Evolutionary conservation across 2,113 vertebrate species (phyloP).

Genomic region (Athene cunicularia): DNA sequence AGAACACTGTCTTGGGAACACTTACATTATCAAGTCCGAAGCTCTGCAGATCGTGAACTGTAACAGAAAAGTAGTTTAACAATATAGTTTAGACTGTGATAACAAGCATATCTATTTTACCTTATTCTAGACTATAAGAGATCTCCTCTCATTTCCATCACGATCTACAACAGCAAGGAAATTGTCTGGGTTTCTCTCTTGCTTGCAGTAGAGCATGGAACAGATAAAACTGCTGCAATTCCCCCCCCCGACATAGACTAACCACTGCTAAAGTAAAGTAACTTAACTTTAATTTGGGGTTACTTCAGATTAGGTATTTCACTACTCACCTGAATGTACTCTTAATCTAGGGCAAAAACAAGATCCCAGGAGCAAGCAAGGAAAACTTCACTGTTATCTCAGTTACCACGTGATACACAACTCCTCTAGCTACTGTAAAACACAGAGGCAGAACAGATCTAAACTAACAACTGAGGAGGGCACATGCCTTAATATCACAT

Average conservation of each 20-base stretch:
- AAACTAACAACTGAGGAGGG: neutral
- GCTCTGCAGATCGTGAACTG: constrained; percentile 97
- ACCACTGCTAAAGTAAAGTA: neutral
- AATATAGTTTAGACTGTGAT: neutral
- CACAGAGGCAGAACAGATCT: neutral
- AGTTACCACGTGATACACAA: neutral
- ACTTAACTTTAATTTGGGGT: neutral
- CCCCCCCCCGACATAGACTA: neutral
- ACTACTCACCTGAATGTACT: neutral
- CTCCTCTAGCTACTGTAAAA: neutral
- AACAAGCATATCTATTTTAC: neutral
- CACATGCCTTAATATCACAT: neutral
- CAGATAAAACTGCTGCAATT: neutral
- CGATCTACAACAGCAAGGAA: neutral
- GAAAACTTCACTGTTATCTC: neutral
- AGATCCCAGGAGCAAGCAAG: neutral
- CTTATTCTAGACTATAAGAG: neutral
- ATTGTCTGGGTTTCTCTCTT: neutral
- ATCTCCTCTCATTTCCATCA: neutral
- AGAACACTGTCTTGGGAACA: neutral
- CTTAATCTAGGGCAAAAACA: neutral
- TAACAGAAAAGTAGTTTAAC: constrained; percentile 59
- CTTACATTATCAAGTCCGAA: constrained; percentile 97
- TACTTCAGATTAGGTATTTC: neutral
- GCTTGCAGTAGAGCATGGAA: neutral